Evolutionary conservation across 2,888 invertebrate species (phyloP), one percentile per base, ranked within the genome.

Genomic region (Drosophila flavopinicola): DNA sequence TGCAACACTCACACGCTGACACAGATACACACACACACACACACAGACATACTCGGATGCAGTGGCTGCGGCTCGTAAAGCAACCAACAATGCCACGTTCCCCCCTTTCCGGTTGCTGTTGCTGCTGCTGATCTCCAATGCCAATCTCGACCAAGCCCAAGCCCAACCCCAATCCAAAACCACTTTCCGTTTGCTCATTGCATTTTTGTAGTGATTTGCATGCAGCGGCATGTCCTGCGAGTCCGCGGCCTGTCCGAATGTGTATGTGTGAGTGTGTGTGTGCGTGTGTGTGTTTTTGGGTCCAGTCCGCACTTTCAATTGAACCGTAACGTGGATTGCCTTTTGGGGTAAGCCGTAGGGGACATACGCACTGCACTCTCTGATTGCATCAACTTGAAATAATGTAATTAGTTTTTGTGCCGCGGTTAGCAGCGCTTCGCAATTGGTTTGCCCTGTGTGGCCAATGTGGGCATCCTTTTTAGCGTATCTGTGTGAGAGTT

Each of bases 331-430:
- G 45, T 59, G 64, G 15, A 65, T 68, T 65, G 71, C 68, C 83
- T 56, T 59, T 45, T 68, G 63, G 86, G 76, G 79, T 64, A 42
- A 49, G 47, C 74, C 63, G 35, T 13, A 2, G 67, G 32, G 52
- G 44, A 38, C 53, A 51, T 25, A 79, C 87, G 85, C 77, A 87
- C 87, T 75, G 85, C 77, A 87, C 87, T 75, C 85, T 57, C 78
- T 82, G 80, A 82, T 82, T 82, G 80, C 87, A 74, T 77, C 86
- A 87, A 83, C 84, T 83, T 83, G 84, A 71, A 87, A 85, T 85
- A 87, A 85, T 84, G 86, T 83, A 87, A 87, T 83, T 87, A 87
- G 83, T 85, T 87, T 87, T 87, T 67, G 86, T 53, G 70, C 63
- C 45, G 71, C 56, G 78, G 68, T 72, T 65, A 38, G 66, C 48